Conservation (phyloP, 92 coral and sea anemone species). For the Epizoanthus ramosus region DNA sequence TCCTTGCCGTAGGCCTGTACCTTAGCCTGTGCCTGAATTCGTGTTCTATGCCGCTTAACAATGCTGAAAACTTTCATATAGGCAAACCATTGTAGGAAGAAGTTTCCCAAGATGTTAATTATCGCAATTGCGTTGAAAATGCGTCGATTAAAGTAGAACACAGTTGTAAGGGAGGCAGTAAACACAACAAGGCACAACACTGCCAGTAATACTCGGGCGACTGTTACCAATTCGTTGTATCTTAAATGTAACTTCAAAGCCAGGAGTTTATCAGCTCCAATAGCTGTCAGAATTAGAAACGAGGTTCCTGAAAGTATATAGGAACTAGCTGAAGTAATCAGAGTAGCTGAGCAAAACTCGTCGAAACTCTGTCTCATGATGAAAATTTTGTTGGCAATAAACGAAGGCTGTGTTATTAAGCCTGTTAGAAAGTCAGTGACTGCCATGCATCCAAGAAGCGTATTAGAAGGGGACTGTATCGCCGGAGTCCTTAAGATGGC, state of each 20-base stretch:
- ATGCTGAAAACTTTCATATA: conserved; percentile 22
- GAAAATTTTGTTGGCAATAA: conserved; percentile 21
- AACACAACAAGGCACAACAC: conserved; percentile 2
- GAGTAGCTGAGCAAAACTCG: conserved; percentile 13
- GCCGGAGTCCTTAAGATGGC: conserved; percentile 29
- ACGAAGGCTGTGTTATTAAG: conserved; percentile 24
- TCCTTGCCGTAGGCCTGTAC: background rate
- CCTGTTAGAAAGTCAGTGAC: conserved; percentile 34
- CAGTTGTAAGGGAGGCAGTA: conserved; percentile 11
- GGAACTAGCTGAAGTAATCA: conserved; percentile 31
- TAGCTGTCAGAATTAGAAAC: conserved; percentile 23
- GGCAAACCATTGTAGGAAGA: conserved; percentile 14
- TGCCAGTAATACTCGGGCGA: background rate
- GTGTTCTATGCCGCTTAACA: conserved; percentile 3
- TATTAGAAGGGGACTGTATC: conserved; percentile 16
- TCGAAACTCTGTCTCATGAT: conserved; percentile 14
- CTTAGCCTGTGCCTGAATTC: conserved; percentile 5
- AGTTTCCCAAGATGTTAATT: conserved; percentile 19
- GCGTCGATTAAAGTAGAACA: conserved; percentile 24
- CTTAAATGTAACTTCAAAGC: conserved; percentile 27
- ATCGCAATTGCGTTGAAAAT: conserved; percentile 30
- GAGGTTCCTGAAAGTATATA: conserved; percentile 38
- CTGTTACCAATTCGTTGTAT: conserved; percentile 30
- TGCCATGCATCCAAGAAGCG: conserved; percentile 23
- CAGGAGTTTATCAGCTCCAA: conserved; percentile 7